A percentile compares a stretch with the other conserved stretches of the same genome.
These are phyloP conservation scores for Zaprionus africanus DNA, from an alignment of 1,140 invertebrate species.

Conservation along the genomic window DNA sequence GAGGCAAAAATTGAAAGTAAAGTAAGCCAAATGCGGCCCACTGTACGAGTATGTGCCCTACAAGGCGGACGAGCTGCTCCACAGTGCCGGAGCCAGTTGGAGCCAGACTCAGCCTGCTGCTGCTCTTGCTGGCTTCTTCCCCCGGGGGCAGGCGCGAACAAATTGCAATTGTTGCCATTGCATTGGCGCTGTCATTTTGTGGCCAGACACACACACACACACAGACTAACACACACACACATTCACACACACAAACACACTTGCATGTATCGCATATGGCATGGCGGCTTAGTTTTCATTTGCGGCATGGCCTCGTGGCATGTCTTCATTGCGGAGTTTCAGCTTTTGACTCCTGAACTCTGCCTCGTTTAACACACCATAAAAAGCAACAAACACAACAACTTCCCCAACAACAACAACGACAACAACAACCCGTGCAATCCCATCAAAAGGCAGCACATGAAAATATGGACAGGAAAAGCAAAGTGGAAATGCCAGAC, in stretches of 20 bases:
- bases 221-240: slow-evolving; percentile 4
- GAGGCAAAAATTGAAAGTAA: slow-evolving; percentile 61
- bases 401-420: slow-evolving; percentile 47
- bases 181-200: slow-evolving; percentile 77
- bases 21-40: slow-evolving; percentile 42
- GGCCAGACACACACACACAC: slow-evolving; percentile 28
- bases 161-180: slow-evolving; percentile 84
- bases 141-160: slow-evolving; percentile 78
- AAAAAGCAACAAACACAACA: slow-evolving; percentile 56
- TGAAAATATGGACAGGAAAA: slow-evolving; percentile 75
- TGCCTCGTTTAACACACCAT: slow-evolving; percentile 65
- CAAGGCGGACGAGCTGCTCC: neutral
- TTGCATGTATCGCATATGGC: neutral
- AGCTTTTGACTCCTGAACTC: slow-evolving; percentile 63
- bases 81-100: slow-evolving; percentile 9
- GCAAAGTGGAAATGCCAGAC: slow-evolving; percentile 76
- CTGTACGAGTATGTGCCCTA: slow-evolving; percentile 28
- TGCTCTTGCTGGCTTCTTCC: slow-evolving; percentile 19
- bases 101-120: neutral
- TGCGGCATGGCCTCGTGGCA: slow-evolving; percentile 39
- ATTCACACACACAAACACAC: slow-evolving; percentile 15
- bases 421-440: slow-evolving; percentile 25
- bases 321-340: slow-evolving; percentile 50
- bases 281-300: slow-evolving; percentile 41
- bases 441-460: slow-evolving; percentile 14